Base-by-base conservation (phyloP, 2,797 vertebrate genomes). In the Trichosurus vulpecula region DNA sequence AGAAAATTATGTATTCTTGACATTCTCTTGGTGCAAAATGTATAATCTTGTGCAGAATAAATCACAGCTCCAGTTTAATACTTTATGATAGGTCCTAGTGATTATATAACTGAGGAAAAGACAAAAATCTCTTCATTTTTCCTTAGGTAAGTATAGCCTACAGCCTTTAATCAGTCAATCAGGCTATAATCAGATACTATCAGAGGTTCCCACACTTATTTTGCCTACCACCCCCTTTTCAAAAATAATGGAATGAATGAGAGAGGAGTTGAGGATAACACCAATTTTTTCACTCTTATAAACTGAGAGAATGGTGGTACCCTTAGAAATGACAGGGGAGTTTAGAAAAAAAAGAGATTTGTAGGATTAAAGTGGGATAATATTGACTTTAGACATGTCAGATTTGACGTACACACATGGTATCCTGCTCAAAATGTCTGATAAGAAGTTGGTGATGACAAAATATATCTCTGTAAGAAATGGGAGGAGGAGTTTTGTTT, bases 1-100 rank as follows among this genome's bases (percentile, higher is more conserved):
- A 92, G 95, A 92, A 58, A 87, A 35, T 52, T 41, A 6, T 47
- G 61, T 31, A 0, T 14, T 94, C 74, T 97, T 90, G 58, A 96
- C 93, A 94, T 55, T 93, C 35, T 5, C 41, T 19, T 93, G 35
- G 91, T 58, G 55, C 90, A 35, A n/a, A 27, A 92, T 90, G 81
- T 94, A 91, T 94, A 27, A 25, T 2, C 31, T 52, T 87, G 14
- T 81, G 10, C 10, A 27, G n/a, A 35, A 93, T 93, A 91, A 93
- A 90, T 90, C 57, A 89, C 74, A 91, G 5, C 29, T 90, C 61
- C 3, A 93, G 51, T 54, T 74, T 30, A 61, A 94, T 93, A 54
- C 56, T 14, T n/a, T 90, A 54, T 10, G 0, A 22, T 29, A 0
- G 22, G 2, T 81, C 29, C 14, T 89, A 66, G 10, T 91, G 25